These are phyloP conservation scores for Drosophila athabasca DNA, from an alignment of 1,140 invertebrate genomes.

Conservation along the genomic window DNA sequence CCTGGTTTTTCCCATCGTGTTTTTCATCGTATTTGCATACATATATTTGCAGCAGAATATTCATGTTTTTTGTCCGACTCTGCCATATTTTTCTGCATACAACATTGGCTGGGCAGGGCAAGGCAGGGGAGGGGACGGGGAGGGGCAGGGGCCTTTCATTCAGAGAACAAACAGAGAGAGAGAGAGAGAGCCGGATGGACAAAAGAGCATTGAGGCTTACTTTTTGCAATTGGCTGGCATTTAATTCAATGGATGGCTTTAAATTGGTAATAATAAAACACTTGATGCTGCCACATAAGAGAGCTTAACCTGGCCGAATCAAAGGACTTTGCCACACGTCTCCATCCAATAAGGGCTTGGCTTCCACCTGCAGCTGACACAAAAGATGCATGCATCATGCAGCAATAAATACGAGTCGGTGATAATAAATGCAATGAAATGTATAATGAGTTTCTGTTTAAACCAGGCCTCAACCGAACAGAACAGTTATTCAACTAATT, in stretches of 20 bases:
- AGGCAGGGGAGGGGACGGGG: too few relatives aligned
- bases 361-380: slow-evolving; percentile 2
- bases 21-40: slow-evolving; percentile 51
- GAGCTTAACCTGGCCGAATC: slow-evolving; percentile 28
- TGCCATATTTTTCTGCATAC: slow-evolving; percentile 4
- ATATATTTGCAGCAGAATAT: slow-evolving; percentile 51
- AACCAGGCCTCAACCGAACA: background rate
- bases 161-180: slow-evolving; percentile 5
- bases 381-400: slow-evolving; percentile 13
- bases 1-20: slow-evolving; percentile 10
- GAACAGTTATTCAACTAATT: slow-evolving; percentile 45
- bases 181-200: background rate
- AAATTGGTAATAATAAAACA: slow-evolving; percentile 44
- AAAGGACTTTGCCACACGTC: slow-evolving; percentile 19
- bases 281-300: slow-evolving; percentile 37
- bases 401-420: background rate
- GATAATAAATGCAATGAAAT: slow-evolving; percentile 9
- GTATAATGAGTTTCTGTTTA: slow-evolving; percentile 8
- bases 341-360: background rate
- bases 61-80: slow-evolving; percentile 31
- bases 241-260: slow-evolving; percentile 39
- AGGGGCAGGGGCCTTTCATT: slow-evolving; percentile 20
- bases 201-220: slow-evolving; percentile 36
- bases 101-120: background rate
- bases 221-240: slow-evolving; percentile 24